These are phyloP conservation scores for Blastobasis lacticolella DNA, from an alignment of 2,888 invertebrate genomes.

Conservation along the genomic window DNA sequence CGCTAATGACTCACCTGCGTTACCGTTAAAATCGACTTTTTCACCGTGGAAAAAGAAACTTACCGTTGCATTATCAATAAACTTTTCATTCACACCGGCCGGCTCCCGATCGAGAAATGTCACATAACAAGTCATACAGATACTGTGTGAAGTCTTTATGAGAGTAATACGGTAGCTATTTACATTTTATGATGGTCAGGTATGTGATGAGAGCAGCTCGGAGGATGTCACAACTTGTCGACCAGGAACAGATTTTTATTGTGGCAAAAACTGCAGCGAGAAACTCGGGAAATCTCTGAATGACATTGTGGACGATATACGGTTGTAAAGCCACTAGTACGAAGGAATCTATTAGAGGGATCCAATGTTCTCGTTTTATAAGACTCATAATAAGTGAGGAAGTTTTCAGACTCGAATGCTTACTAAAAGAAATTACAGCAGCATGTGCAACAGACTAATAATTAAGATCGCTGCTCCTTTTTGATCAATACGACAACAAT, in stretches of 20 bases:
- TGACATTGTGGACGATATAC: slow-evolving; percentile 20
- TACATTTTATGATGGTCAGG: slow-evolving; percentile 63
- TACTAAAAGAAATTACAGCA: not conserved
- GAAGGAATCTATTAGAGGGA: too few species aligned
- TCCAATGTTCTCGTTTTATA: too few species aligned
- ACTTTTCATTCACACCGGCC: slow-evolving; percentile 39
- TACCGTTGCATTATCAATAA: slow-evolving; percentile 25
- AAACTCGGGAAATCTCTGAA: slow-evolving; percentile 61
- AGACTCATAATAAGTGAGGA: not conserved
- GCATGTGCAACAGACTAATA: too few species aligned
- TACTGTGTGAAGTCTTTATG: slow-evolving; percentile 49
- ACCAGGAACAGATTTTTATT: slow-evolving; percentile 68
- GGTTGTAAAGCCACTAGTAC: not conserved
- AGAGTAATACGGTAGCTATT: slow-evolving; percentile 47
- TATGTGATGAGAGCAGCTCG: slow-evolving; percentile 43
- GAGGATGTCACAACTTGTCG: slow-evolving; percentile 48
- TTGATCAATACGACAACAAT: too few species aligned
- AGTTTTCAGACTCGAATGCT: not conserved
- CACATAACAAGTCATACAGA: slow-evolving; percentile 16
- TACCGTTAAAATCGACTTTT: slow-evolving; percentile 32
- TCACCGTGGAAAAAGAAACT: slow-evolving; percentile 10
- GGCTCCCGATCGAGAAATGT: slow-evolving; percentile 15
- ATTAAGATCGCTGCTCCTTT: too few species aligned
- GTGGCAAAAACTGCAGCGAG: slow-evolving; percentile 43
- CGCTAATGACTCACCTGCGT: slow-evolving; percentile 14